A percentile compares a stretch with the other conserved stretches of the same genome.
These are phyloP conservation scores for Prietella phreatophila DNA, from an alignment of 2,113 vertebrate species.

Conservation along the genomic window DNA sequence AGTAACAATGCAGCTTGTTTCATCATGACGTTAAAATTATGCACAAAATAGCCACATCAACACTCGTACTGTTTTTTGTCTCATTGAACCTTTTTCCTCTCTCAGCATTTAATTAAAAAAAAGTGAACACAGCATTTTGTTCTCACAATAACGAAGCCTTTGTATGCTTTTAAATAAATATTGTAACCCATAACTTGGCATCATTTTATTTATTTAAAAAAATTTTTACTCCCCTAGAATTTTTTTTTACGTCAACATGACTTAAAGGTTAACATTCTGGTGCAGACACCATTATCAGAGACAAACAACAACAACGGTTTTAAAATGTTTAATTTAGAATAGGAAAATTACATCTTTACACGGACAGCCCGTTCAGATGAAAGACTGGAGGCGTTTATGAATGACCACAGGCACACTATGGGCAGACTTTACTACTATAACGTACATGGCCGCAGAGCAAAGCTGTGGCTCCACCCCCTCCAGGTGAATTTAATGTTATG, in stretches of 20 bases:
- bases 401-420: constrained; percentile 86
- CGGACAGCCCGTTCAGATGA: constrained; percentile 71
- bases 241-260: constrained; percentile 29
- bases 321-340: constrained; percentile 82
- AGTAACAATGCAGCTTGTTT: not conserved
- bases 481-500: constrained; percentile 52
- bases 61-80: not conserved
- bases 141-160: not conserved
- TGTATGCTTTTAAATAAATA: constrained; percentile 6
- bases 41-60: not conserved
- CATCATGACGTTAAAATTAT: not conserved
- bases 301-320: constrained; percentile 60
- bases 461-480: constrained; percentile 62
- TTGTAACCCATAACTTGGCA: constrained; percentile 18
- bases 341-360: constrained; percentile 82
- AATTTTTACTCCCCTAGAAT: no score
- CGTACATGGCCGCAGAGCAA: constrained; percentile 77
- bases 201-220: no score
- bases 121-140: not conserved
- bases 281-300: not conserved
- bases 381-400: constrained; percentile 79
- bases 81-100: not conserved
- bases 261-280: constrained; percentile 17
- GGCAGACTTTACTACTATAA: constrained; percentile 85
- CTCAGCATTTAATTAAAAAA: not conserved